Base-by-base conservation (phyloP, 1,140 invertebrate species). In the Drosophila oshimai region DNA sequence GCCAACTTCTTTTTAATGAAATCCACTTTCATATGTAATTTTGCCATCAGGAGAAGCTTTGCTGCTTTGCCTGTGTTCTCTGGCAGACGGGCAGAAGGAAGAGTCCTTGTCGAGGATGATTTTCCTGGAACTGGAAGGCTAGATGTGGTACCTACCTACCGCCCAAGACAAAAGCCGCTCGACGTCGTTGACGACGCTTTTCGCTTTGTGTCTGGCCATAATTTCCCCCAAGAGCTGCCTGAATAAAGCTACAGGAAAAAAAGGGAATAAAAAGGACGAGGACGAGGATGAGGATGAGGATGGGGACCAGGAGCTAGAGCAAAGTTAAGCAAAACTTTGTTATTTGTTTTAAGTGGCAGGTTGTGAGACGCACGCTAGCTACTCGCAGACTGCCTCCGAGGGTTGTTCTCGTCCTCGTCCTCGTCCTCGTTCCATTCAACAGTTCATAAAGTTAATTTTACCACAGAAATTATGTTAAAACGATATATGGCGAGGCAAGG, bases 361-460 rank as follows among this genome's bases (percentile, higher is more conserved):
- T 87, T 87, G 81, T 72, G 76, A 58, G 80, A 53, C 80, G 77
- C 77, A 80, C 72, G 77, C 77, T 71, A 65, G 62, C 62, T 65
- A 26, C 62, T 62, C 54, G 54, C 58, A 34, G 57, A 29, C 54
- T 65, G 50, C 49, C 36, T 61, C 39, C 67, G 62, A 54, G 51
- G 51, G 50, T 69, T 68, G 62, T 45, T 45, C 72, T 47, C 46
- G 33, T 37, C 39, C 31, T 61, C 36, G 28, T 44, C 13, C 31
- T 58, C 51, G 53, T 45, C 55, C 37, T 76, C 68, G 78, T 64
- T 70, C 74, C 62, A 88, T 83, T 89, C 87, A 89, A 89, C 86
- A 89, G 87, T 89, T 89, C 86, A 89, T 89, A 89, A 89, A 89
- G 87, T 89, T 89, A 89, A 89, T 89, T 89, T 89, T 83, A 84